Conservation (phyloP, 92 coral and sea anemone genomes). For the Paragorgia papillata region DNA sequence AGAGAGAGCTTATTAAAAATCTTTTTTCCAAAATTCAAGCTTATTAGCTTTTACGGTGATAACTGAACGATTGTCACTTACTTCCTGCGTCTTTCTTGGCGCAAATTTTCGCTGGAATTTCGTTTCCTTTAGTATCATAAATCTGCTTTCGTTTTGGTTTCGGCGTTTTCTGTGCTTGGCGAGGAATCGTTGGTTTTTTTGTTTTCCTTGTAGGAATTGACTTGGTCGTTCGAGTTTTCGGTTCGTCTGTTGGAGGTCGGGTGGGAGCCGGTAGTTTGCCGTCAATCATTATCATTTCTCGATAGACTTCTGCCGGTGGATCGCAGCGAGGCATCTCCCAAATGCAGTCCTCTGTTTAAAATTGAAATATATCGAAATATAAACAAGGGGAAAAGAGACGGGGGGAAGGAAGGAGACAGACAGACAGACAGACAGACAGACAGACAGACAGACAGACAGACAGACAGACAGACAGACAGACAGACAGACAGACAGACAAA, state of each 20-base stretch:
- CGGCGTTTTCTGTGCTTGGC: too few species aligned
- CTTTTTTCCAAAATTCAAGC: too few species aligned
- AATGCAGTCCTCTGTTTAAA: slow-evolving; percentile 33
- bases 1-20: too few species aligned
- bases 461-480: too few species aligned
- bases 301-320: slow-evolving; percentile 26
- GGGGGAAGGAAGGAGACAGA: background rate
- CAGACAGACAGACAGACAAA: too few species aligned
- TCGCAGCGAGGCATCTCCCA: slow-evolving; percentile 33
- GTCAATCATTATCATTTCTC: slow-evolving; percentile 31
- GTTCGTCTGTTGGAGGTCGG: background rate
- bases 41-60: too few species aligned
- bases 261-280: slow-evolving; percentile 34
- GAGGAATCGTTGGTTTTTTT: background rate
- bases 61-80: background rate
- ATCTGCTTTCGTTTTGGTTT: too few species aligned
- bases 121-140: too few species aligned
- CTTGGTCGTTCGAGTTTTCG: background rate
- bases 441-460: too few species aligned
- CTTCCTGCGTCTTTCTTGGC: background rate
- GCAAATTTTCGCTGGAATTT: background rate
- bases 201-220: too few species aligned
- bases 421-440: background rate
- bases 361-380: too few species aligned
- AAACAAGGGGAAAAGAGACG: background rate